Conservation (phyloP, 2,113 vertebrate genomes). For the Heloderma charlesbogerti region DNA sequence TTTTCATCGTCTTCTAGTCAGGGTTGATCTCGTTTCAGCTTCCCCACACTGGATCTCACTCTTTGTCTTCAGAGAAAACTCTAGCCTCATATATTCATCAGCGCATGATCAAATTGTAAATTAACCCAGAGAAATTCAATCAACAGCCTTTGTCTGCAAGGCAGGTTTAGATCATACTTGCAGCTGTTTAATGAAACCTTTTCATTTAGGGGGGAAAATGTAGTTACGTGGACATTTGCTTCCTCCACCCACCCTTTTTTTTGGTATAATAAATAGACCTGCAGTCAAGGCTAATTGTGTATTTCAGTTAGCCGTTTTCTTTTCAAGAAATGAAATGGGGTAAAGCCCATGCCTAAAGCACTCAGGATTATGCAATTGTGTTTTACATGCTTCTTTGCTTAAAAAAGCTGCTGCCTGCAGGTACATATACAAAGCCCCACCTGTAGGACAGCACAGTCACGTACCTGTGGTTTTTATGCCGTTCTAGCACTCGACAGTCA, state of each 20-base stretch:
- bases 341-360: conserved; percentile 22
- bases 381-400: conserved; percentile 28
- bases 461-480: conserved; percentile 15
- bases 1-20: background rate
- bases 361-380: conserved; percentile 29
- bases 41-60: background rate
- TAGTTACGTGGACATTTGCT: conserved; percentile 14
- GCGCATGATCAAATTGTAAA: conserved; percentile 25
- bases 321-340: conserved; percentile 18
- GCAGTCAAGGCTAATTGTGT: conserved; percentile 5
- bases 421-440: conserved; percentile 2
- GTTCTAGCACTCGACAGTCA: background rate
- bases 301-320: conserved; percentile 24
- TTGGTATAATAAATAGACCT: conserved; percentile 15
- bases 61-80: conserved; percentile 17
- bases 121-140: conserved; percentile 34
- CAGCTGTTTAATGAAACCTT: conserved; percentile 39
- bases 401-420: conserved; percentile 3
- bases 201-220: background rate
- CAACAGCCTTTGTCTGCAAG: conserved; percentile 19
- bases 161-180: conserved; percentile 31
- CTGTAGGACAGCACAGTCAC: conserved; percentile 23
- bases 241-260: background rate
- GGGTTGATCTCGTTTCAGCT: background rate
- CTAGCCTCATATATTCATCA: conserved; percentile 6